These are phyloP conservation scores for Parnassius orleans DNA, from an alignment of 2,888 invertebrate species.

Conservation along the genomic window DNA sequence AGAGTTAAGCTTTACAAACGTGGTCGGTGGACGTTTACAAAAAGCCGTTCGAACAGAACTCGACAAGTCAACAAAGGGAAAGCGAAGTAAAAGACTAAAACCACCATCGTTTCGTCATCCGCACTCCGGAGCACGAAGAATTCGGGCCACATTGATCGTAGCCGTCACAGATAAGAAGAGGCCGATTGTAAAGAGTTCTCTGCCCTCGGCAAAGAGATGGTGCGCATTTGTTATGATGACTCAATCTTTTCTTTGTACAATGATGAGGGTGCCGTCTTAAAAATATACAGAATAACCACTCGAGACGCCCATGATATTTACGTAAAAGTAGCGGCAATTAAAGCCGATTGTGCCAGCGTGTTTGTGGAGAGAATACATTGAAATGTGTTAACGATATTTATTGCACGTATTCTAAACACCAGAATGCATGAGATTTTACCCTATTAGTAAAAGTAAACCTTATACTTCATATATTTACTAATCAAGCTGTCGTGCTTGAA, in stretches of 20 bases:
- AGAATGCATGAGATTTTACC: conserved; percentile 36
- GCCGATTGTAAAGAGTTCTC: conserved; percentile 68
- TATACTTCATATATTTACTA: no score
- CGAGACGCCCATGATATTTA: conserved; percentile 52
- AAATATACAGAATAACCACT: conserved; percentile 45
- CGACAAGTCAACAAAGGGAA: conserved; percentile 73
- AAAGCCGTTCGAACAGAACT: conserved; percentile 67
- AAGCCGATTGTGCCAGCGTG: conserved; percentile 62
- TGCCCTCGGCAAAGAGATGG: conserved; percentile 58
- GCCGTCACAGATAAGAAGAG: conserved; percentile 75
- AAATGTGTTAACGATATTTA: conserved; percentile 76
- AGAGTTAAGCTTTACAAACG: conserved; percentile 65
- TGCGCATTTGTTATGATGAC: conserved; percentile 79
- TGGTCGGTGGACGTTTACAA: conserved; percentile 63
- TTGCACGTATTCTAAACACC: conserved; percentile 52
- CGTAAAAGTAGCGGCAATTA: conserved; percentile 76
- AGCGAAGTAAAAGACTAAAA: conserved; percentile 69
- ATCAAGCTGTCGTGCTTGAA: no score
- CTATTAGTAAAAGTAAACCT: no score
- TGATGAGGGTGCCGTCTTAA: conserved; percentile 51
- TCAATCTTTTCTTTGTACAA: conserved; percentile 75
- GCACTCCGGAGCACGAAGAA: conserved; percentile 63
- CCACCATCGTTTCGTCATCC: conserved; percentile 63
- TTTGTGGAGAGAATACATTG: conserved; percentile 61
- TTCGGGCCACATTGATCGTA: conserved; percentile 71